Percentiles rank a stretch among this genome's conserved stretches.
Evolutionary conservation across 2,113 vertebrate genomes (phyloP).

Genomic region (Dolichotis patagonum): DNA sequence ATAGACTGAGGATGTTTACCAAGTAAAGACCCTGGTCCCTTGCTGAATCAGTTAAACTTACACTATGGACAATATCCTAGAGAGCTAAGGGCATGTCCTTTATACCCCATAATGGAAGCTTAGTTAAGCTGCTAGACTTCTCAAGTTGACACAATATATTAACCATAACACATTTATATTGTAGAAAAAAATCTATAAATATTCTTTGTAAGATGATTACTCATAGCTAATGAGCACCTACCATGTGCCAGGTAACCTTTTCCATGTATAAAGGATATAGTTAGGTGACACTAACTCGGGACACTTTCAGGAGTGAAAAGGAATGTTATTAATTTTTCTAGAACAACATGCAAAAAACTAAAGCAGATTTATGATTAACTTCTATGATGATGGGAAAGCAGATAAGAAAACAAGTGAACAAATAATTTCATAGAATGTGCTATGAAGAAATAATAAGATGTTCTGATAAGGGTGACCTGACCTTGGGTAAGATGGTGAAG

Average conservation of each 20-base stretch:
- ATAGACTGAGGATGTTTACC: too few relatives aligned
- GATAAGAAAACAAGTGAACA: slow-evolving; percentile 37
- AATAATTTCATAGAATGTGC: background rate
- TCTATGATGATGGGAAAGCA: background rate
- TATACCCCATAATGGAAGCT: too few relatives aligned
- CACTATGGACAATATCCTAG: too few relatives aligned
- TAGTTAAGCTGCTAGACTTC: too few relatives aligned
- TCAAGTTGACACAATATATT: too few relatives aligned
- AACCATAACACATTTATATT: background rate
- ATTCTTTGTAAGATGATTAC: slow-evolving; percentile 13
- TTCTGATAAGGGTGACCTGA: slow-evolving; percentile 21
- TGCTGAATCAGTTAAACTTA: too few relatives aligned
- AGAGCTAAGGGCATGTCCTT: too few relatives aligned
- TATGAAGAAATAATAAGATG: slow-evolving; percentile 56
- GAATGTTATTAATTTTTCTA: background rate
- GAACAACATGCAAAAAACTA: slow-evolving; percentile 31
- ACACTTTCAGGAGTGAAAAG: background rate
- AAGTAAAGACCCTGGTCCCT: too few relatives aligned
- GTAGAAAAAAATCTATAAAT: slow-evolving; percentile 2
- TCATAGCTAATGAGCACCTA: slow-evolving; percentile 32
- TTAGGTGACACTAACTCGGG: slow-evolving; percentile 22
- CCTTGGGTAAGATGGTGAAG: background rate
- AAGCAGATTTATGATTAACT: background rate
- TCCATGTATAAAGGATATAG: slow-evolving; percentile 16
- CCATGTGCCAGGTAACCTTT: background rate